phyloP scores from a whole-genome alignment of 2,797 vertebrate genomes.

The Thaleichthys pacificus region DNA sequence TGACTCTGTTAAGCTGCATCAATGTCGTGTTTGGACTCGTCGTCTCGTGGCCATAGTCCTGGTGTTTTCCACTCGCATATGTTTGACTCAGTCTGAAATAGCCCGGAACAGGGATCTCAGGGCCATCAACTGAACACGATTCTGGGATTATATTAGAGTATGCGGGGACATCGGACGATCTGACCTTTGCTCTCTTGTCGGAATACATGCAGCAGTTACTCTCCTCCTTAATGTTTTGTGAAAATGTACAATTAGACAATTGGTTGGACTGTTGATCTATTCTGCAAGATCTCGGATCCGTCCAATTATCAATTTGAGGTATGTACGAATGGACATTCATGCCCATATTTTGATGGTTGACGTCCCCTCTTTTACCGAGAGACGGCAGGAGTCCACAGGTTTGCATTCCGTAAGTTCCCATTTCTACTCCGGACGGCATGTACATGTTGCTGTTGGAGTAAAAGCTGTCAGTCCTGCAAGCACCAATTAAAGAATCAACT shows the following conservation, averaged over 20 bases:
- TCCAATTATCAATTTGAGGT: slow-evolving; percentile 98
- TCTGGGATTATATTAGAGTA: slow-evolving; percentile 90
- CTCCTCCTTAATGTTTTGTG: slow-evolving; percentile 98
- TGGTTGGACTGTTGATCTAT: slow-evolving; percentile 93
- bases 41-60: slow-evolving; percentile 91
- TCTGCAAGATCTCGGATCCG: slow-evolving; percentile 95
- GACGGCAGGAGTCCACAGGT: slow-evolving; percentile 99
- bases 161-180: slow-evolving; percentile 86
- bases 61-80: slow-evolving; percentile 92
- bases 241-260: slow-evolving; percentile 94
- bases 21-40: slow-evolving; percentile 89
- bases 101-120: slow-evolving; percentile 96
- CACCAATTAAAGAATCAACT: slow-evolving; percentile 98
- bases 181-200: slow-evolving; percentile 95
- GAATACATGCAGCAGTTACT: slow-evolving; percentile 99
- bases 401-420: slow-evolving; percentile 99
- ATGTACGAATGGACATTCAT: slow-evolving; percentile 98
- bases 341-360: slow-evolving; percentile 96
- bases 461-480: slow-evolving; percentile 97
- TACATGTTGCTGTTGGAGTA: slow-evolving; percentile 99
- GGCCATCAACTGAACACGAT: slow-evolving; percentile 88
- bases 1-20: slow-evolving; percentile 90
- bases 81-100: slow-evolving; percentile 99
- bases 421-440: slow-evolving; percentile 94
- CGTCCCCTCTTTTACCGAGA: slow-evolving; percentile 95